Evolutionary conservation across 2,797 vertebrate species (phyloP), one percentile per base, ranked within the genome.

Genomic region (Cossypha caffra): DNA sequence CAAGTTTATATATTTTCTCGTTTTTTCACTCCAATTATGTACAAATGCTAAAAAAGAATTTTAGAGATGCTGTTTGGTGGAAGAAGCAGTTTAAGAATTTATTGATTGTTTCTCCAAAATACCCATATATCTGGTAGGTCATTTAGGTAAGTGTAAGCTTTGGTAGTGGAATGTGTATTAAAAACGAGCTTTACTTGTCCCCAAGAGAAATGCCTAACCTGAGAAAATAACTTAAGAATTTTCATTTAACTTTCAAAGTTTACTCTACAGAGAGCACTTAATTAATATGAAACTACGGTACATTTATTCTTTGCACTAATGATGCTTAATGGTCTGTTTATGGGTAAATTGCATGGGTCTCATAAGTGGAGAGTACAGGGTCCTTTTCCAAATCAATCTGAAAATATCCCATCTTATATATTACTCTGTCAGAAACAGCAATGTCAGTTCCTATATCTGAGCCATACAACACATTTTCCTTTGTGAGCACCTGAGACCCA

Each of bases 321-420:
- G 96, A 96, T 87, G 91, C 88, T 95, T 97, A 96, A 95, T 96
- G 93, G 85, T 96, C 94, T 97, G 95, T 97, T 97, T 96, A 97
- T 95, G 94, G 95, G 92, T 88, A 97, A 98, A 98, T 97, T 97
- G 94, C 97, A 97, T 55, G 89, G 97, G 97, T 96, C 95, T 97
- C 93, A 82, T 96, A 98, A 97, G 97, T 93, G 97, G 92, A 97
- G 59, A 89, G 89, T 91, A 94, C 88, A 95, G 95, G 94, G 95
- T 96, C 94, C 97, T 97, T 97, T 92, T 97, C 95, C 97, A 97
- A 97, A 95, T 96, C 97, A 84, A 71, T 74, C 54, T 85, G 87
- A 80, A 92, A 95, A 79, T 77, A 90, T 62, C 58, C 43, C 23
- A 1, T 50, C 82, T 75, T 88, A 91, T 17, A 7, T 76, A 94